Evolutionary conservation across 2,888 invertebrate species (phyloP).

Genomic region (Calameuta idolon): DNA sequence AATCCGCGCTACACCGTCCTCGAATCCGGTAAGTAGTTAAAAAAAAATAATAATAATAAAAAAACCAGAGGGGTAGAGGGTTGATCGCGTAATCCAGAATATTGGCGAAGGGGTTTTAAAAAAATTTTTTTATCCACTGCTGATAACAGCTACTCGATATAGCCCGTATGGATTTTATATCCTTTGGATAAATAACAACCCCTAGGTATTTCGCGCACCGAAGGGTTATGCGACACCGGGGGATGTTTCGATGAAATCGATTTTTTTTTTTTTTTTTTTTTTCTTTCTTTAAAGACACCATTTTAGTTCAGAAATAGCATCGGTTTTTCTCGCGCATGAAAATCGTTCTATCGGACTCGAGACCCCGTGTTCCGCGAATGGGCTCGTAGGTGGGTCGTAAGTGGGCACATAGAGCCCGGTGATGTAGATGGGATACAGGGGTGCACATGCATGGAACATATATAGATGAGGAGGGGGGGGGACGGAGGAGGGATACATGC

Average conservation of each 20-base stretch:
- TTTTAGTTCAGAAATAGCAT: neutral
- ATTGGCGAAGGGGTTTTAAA: neutral
- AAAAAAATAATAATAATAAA: neutral
- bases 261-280: neutral
- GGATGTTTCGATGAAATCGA: neutral
- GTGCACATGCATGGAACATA: neutral
- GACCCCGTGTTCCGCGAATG: neutral
- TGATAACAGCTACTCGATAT: neutral
- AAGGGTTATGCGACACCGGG: neutral
- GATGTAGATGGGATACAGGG: neutral
- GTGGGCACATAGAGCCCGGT: neutral
- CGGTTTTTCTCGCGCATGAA: neutral
- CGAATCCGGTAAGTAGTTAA: conserved; percentile 76
- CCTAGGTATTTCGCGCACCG: neutral
- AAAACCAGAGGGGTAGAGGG: no score
- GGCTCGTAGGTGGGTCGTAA: neutral
- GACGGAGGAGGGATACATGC: conserved; percentile 12
- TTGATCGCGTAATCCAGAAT: neutral
- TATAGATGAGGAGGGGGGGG: neutral
- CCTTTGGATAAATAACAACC: neutral
- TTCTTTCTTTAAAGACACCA: neutral
- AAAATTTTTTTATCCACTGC: neutral
- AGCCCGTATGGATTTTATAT: neutral
- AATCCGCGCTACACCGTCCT: conserved; percentile 88
- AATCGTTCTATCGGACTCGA: neutral